Evolutionary conservation across 1,140 invertebrate genomes (phyloP), one percentile per base, ranked within the genome.

Genomic region (Leptinotarsa undecemlineata): DNA sequence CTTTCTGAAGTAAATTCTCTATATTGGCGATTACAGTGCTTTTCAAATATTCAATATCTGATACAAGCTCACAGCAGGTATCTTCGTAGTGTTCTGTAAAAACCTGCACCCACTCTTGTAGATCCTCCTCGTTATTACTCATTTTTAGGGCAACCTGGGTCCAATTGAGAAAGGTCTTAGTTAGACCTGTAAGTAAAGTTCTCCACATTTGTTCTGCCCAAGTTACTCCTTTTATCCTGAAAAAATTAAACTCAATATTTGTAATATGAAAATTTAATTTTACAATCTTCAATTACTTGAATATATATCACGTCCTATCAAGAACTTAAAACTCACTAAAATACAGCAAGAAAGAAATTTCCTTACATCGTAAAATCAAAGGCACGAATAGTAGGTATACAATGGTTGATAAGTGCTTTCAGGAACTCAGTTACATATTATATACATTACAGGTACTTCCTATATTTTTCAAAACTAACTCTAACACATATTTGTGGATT

Each of bases 31-130:
- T 47, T 15, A 68, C 62, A 11, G 17, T 66, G n/a, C 8, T 51
- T 3, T 77, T 72, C 5, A 79, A 23, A 4, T 42, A 14, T 20
- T 48, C 33, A 14, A 79, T 73, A 23, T 77, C 75, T 2, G 48
- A 21, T 14, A 77, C 62, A 23, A 79, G 13, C 26, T 77, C 75
- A 51, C 42, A 69, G 20, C 71, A 71, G 20, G 20, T 72, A 15
- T 72, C 71, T 64, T 72, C 71, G 63, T 42, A 72, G 42, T 63
- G 60, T 64, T 48, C 33, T 15, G 62, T 63, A 23, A 64, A 72
- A 3, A 47, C 33, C 4, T 19, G 6, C 47, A 47, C 57, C 71
- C 71, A 72, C 23, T 19, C 60, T n/a, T 63, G 63, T 13, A 72
- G 15, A 48, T 64, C 71, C 20, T 72, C 71, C 20, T 63, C 61